These are phyloP conservation scores for Drosophila kokeensis DNA, from an alignment of 2,888 invertebrate species.

Conservation along the genomic window DNA sequence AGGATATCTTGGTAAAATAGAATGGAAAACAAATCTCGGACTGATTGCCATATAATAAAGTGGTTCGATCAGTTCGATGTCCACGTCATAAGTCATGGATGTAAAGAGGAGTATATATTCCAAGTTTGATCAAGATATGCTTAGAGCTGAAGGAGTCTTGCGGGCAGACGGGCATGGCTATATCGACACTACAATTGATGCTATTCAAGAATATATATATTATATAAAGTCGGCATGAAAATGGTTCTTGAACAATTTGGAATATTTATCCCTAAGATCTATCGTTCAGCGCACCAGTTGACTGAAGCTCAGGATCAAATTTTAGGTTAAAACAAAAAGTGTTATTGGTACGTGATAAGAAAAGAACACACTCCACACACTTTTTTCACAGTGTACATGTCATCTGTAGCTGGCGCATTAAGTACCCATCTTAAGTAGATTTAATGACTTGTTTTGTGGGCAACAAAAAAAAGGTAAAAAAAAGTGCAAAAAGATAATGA, in stretches of 20 bases:
- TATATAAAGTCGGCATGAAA: neutral
- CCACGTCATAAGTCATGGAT: neutral
- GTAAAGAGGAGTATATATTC: neutral
- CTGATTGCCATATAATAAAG: neutral
- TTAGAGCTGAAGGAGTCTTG: neutral
- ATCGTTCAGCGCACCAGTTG: too few species aligned
- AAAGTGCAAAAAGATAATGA: conserved; percentile 25
- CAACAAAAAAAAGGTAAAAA: conserved; percentile 11
- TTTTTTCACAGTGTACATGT: conserved; percentile 24
- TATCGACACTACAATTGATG: neutral
- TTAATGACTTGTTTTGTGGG: conserved; percentile 71
- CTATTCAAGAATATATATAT: neutral
- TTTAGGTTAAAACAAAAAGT: too few species aligned
- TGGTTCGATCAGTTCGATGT: neutral
- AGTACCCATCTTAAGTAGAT: conserved; percentile 72
- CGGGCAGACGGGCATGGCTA: neutral
- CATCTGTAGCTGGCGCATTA: conserved; percentile 31
- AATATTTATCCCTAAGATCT: neutral
- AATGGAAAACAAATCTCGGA: neutral
- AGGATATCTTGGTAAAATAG: neutral
- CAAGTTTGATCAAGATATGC: neutral
- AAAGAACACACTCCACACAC: neutral
- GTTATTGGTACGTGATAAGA: neutral
- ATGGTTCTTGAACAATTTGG: accelerated
- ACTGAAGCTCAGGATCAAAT: neutral